phyloP scores from a whole-genome alignment of 2,797 vertebrate genomes.

The Fratercula arctica region DNA sequence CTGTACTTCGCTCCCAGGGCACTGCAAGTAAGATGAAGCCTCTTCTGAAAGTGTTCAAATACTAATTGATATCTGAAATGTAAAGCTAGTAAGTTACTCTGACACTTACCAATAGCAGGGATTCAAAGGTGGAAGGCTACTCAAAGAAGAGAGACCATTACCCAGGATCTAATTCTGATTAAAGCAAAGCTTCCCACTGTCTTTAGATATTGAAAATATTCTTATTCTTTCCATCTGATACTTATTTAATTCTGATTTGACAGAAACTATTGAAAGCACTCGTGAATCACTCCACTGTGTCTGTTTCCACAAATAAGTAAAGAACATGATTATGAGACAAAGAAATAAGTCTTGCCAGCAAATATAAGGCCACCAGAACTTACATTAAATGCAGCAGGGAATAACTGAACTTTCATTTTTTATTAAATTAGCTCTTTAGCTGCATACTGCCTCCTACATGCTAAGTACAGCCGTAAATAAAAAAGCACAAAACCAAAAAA shows the following conservation, averaged over 20 bases:
- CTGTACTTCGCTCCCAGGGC: background rate
- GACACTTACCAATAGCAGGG: fast-evolving
- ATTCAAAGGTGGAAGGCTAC: background rate
- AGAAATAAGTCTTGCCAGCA: background rate
- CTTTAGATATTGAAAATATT: slow-evolving; percentile 7
- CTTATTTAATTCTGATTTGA: background rate
- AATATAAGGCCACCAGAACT: background rate
- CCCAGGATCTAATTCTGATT: background rate
- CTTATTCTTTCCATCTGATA: background rate
- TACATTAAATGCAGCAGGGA: background rate
- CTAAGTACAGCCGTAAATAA: background rate
- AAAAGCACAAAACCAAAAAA: background rate
- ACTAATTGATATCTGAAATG: background rate
- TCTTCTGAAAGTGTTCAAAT: background rate
- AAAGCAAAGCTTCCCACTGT: background rate
- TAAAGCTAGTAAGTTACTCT: background rate
- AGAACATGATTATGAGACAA: background rate
- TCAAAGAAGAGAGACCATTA: background rate
- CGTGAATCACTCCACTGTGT: background rate
- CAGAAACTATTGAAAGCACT: background rate
- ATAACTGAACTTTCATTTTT: background rate
- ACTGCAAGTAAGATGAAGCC: background rate
- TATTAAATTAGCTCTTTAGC: background rate
- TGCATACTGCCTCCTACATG: background rate
- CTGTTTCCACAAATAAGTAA: background rate